Conservation (phyloP, 1,140 invertebrate species). For the Hyposmocoma kahamanoa region DNA sequence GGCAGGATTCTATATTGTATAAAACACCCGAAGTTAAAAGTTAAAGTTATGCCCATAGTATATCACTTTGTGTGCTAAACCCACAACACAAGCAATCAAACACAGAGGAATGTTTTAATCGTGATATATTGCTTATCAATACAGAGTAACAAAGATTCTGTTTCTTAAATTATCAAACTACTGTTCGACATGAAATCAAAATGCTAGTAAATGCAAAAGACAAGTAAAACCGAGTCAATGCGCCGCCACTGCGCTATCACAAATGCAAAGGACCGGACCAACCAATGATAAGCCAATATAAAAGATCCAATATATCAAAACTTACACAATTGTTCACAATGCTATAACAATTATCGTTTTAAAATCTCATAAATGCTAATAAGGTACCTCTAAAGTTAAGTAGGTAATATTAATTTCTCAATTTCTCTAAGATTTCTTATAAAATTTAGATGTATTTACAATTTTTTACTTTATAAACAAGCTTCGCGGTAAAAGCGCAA, state of each 20-base stretch:
- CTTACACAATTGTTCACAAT: conserved; percentile 58
- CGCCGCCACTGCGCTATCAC: conserved; percentile 70
- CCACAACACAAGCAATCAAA: conserved; percentile 44
- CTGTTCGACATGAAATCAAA: conserved; percentile 48
- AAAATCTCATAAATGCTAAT: conserved; percentile 68
- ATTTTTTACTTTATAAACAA: conserved; percentile 45
- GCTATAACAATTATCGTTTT: conserved; percentile 54
- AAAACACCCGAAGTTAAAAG: background rate
- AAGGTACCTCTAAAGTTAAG: conserved; percentile 59
- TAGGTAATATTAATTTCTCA: conserved; percentile 43
- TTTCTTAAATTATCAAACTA: conserved; percentile 59
- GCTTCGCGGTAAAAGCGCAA: conserved; percentile 66
- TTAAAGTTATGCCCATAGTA: background rate
- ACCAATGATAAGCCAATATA: conserved; percentile 60
- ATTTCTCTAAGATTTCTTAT: conserved; percentile 54
- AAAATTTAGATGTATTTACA: conserved; percentile 68
- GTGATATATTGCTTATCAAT: conserved; percentile 72
- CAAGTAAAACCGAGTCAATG: conserved; percentile 47
- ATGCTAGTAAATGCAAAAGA: conserved; percentile 71
- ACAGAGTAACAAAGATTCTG: conserved; percentile 64
- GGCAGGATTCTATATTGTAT: background rate
- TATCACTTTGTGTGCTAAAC: too few relatives aligned
- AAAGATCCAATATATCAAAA: conserved; percentile 48
- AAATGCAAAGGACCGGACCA: conserved; percentile 34
- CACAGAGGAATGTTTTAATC: conserved; percentile 46